Evolutionary conservation across 2,113 vertebrate genomes (phyloP).

Genomic region (Prolemur simus): DNA sequence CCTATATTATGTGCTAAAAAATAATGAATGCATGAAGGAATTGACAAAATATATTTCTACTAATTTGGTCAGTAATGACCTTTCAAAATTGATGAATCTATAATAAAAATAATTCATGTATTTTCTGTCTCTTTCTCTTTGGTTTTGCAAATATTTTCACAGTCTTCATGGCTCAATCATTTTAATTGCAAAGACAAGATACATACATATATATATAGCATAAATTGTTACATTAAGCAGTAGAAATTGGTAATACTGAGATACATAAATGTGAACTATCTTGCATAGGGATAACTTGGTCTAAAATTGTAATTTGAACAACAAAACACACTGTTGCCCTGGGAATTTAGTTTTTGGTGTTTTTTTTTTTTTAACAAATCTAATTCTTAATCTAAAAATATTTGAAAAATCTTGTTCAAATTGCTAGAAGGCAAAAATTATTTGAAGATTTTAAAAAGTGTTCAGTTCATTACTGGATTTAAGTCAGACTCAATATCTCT

Average conservation of each 20-base stretch:
- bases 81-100: background rate
- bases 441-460: constrained; percentile 7
- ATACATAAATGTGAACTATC: background rate
- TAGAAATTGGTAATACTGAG: background rate
- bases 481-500: background rate
- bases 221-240: background rate
- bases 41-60: constrained; percentile 31
- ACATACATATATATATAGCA: background rate
- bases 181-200: constrained; percentile 31
- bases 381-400: constrained; percentile 43
- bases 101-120: constrained; percentile 27
- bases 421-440: constrained; percentile 24
- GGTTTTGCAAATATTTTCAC: background rate
- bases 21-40: constrained; percentile 10
- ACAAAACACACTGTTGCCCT: background rate
- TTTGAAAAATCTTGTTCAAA: constrained; percentile 53
- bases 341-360: background rate
- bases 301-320: background rate
- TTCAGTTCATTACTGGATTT: background rate
- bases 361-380: background rate
- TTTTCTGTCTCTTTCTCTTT: background rate
- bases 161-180: background rate
- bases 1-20: background rate
- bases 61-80: background rate
- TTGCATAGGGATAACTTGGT: background rate